These are phyloP conservation scores for Plumapathes pennacea DNA, from an alignment of 92 coral and sea anemone genomes.

Conservation along the genomic window DNA sequence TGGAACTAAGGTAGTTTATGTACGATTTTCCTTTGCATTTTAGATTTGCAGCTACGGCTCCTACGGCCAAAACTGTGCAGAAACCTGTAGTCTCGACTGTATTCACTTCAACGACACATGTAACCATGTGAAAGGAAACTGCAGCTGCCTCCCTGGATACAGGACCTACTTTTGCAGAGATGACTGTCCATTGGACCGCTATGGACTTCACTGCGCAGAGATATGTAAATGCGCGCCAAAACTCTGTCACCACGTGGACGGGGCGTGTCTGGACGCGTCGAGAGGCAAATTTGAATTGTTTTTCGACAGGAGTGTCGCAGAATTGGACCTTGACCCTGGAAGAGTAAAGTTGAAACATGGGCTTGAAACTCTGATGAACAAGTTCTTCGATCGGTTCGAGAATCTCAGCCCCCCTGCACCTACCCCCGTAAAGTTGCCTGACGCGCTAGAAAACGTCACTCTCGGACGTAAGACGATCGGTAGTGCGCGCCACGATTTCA, in stretches of 20 bases:
- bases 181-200: slow-evolving; percentile 62
- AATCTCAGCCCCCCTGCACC: no score
- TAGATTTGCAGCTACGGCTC: slow-evolving; percentile 80
- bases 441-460: no score
- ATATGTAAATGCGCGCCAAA: slow-evolving; percentile 52
- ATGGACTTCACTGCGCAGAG: slow-evolving; percentile 57
- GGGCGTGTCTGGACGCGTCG: slow-evolving; percentile 59
- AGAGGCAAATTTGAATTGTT: slow-evolving; percentile 58
- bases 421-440: no score
- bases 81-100: slow-evolving; percentile 74
- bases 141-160: slow-evolving; percentile 87
- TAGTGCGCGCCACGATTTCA: slow-evolving; percentile 88
- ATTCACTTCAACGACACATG: slow-evolving; percentile 83
- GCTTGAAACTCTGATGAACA: slow-evolving; percentile 60
- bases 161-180: slow-evolving; percentile 82
- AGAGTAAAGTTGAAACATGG: slow-evolving; percentile 65
- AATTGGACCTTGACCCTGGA: slow-evolving; percentile 54
- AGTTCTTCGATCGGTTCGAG: slow-evolving; percentile 53
- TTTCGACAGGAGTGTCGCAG: slow-evolving; percentile 37
- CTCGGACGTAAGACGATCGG: no score
- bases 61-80: slow-evolving; percentile 73
- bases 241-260: slow-evolving; percentile 84
- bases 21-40: no score
- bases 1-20: no score
- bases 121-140: slow-evolving; percentile 83